These are phyloP conservation scores for Epirrhoe tristata DNA, from an alignment of 2,888 invertebrate genomes.

Conservation along the genomic window DNA sequence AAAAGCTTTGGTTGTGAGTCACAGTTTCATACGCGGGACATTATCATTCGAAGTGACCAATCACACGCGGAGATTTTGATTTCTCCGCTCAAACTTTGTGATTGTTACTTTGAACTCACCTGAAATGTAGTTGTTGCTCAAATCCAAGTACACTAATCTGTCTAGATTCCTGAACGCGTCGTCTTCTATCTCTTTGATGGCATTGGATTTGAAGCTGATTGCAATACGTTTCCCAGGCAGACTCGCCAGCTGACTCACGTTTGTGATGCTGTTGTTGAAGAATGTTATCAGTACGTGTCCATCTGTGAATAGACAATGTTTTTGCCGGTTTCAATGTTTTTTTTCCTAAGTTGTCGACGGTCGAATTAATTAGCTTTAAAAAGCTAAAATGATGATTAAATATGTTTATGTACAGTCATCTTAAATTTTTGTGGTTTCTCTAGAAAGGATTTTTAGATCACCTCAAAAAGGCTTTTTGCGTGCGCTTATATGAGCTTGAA, in stretches of 20 bases:
- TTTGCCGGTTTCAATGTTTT: slow-evolving; percentile 2
- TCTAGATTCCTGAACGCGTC: slow-evolving; percentile 81
- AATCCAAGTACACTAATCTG: slow-evolving; percentile 82
- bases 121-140: slow-evolving; percentile 84
- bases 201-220: slow-evolving; percentile 82
- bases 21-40: too few relatives aligned
- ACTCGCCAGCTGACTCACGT: slow-evolving; percentile 73
- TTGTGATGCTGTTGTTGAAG: slow-evolving; percentile 82
- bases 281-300: slow-evolving; percentile 82
- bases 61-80: too few relatives aligned
- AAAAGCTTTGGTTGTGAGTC: too few relatives aligned
- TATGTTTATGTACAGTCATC: neutral
- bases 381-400: neutral
- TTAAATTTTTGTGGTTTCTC: too few relatives aligned
- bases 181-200: slow-evolving; percentile 78
- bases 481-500: too few relatives aligned
- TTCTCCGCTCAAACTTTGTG: too few relatives aligned
- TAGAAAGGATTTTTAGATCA: too few relatives aligned
- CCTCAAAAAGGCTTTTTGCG: too few relatives aligned
- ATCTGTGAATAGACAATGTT: slow-evolving; percentile 60
- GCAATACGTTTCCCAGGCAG: slow-evolving; percentile 75
- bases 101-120: slow-evolving; percentile 60
- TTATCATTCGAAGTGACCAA: too few relatives aligned
- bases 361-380: neutral
- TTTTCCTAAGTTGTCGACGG: neutral